Evolutionary conservation across 2,888 invertebrate species (phyloP).

Genomic region (Sphaerophoria rueppellii): DNA sequence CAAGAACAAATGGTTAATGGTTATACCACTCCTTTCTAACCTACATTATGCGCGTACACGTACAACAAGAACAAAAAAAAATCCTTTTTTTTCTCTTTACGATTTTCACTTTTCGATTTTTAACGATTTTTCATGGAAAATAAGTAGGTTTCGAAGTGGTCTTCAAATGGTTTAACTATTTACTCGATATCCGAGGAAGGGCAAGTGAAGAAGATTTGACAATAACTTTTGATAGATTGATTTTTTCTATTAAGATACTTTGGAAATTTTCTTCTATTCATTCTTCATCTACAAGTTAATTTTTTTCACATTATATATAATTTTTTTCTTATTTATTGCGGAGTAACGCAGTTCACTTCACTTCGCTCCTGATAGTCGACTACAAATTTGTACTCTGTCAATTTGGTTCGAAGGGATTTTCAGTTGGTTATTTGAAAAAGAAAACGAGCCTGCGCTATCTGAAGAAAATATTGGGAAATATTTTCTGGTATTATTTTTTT

Average conservation of each 20-base stretch:
- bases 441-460: slow-evolving; percentile 54
- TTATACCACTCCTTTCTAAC: slow-evolving; percentile 70
- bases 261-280: background rate
- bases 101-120: slow-evolving; percentile 39
- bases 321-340: slow-evolving; percentile 32
- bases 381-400: slow-evolving; percentile 46
- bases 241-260: background rate
- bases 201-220: background rate
- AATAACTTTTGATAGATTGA: background rate
- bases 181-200: background rate
- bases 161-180: slow-evolving; percentile 9
- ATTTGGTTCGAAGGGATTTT: slow-evolving; percentile 26
- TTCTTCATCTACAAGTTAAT: slow-evolving; percentile 5
- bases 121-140: slow-evolving; percentile 41
- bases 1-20: slow-evolving; percentile 64
- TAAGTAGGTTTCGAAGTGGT: slow-evolving; percentile 7
- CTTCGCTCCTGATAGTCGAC: slow-evolving; percentile 69
- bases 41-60: slow-evolving; percentile 60
- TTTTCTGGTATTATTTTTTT: background rate
- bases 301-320: slow-evolving; percentile 23
- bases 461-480: slow-evolving; percentile 42
- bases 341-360: slow-evolving; percentile 61
- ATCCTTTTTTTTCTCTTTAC: slow-evolving; percentile 40
- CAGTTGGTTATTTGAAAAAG: slow-evolving; percentile 15
- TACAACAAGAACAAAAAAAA: slow-evolving; percentile 36